These are phyloP conservation scores for Oedothorax gibbosus DNA, from an alignment of 1,140 invertebrate species.

Conservation along the genomic window DNA sequence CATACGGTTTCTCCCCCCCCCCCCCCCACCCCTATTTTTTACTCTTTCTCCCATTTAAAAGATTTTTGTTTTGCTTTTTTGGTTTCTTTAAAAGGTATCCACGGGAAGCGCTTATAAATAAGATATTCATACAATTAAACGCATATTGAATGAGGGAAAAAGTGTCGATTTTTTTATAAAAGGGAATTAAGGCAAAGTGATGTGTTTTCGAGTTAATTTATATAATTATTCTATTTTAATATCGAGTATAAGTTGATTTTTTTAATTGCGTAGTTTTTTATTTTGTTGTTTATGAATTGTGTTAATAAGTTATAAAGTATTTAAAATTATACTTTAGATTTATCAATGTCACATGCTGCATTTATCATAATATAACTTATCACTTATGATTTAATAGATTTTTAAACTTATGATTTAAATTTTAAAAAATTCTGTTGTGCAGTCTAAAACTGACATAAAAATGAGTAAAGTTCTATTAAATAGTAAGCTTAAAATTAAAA, in stretches of 20 bases:
- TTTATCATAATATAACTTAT: too few species aligned
- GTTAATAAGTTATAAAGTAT: too few species aligned
- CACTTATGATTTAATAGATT: too few species aligned
- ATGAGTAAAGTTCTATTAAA: too few species aligned
- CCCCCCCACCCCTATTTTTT: neutral
- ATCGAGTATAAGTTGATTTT: neutral
- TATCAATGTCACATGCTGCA: too few species aligned
- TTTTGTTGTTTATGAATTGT: too few species aligned
- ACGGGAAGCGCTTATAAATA: neutral
- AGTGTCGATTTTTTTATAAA: neutral
- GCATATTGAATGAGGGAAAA: conserved; percentile 6
- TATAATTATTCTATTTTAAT: neutral
- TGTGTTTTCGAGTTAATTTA: neutral
- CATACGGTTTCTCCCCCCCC: neutral
- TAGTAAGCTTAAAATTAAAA: too few species aligned
- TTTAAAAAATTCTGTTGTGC: too few species aligned
- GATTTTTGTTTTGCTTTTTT: neutral
- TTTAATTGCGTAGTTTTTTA: too few species aligned
- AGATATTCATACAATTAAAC: neutral
- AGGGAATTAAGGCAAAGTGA: neutral
- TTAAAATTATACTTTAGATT: too few species aligned
- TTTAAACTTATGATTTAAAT: too few species aligned
- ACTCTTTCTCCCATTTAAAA: neutral
- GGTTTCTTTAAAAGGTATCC: neutral
- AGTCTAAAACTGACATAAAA: too few species aligned